Evolutionary conservation across 1,140 invertebrate species (phyloP), one percentile per base, ranked within the genome.

Genomic region (Zaprionus ghesquierei): DNA sequence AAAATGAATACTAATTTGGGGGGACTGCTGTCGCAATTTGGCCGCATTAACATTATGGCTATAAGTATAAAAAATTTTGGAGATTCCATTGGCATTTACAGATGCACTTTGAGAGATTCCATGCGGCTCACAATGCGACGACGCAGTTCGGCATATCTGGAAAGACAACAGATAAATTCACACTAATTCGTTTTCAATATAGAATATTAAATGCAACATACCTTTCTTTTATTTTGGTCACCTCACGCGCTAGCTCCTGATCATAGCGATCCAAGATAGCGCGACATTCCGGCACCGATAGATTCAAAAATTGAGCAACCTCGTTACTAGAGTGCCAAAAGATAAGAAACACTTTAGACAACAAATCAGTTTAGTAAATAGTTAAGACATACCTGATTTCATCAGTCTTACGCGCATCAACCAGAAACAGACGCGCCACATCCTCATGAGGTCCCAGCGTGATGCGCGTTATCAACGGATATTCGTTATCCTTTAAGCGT

Each of bases 241-340:
- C 93, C 90, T 97, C 96, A 22, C 94, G 93, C 66, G 96, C 95
- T 92, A 97, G 95, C 92, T 97, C 96, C 63, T 95, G 93, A 79
- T 95, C 93, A 92, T 96, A 97, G 89, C 96, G 95, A 71, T 95
- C 94, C 38, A 97, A 89, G 90, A 98, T 97, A 51, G 96, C 95
- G 44, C 94, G 94, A 81, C 96, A 96, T 79, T 97, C 96, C 35
- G 95, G 94, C 71, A 96, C 89, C 56, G 96, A 96, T 46, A 98
- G 92, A 92, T 97, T 96, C 50, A 98, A 93, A 93, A 96, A 97
- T 90, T 97, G 96, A 70, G 97, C 96, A 60, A 98, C 96, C 92
- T 96, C 95, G 72, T 93, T 92, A 79, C 91, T 92, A 22, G 13
- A 75, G 75, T 20, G 6, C 5, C 8, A 25, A 20, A 3, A 23